Evolutionary conservation across 2,797 vertebrate species (phyloP).

Genomic region (Oreochromis mossambicus): DNA sequence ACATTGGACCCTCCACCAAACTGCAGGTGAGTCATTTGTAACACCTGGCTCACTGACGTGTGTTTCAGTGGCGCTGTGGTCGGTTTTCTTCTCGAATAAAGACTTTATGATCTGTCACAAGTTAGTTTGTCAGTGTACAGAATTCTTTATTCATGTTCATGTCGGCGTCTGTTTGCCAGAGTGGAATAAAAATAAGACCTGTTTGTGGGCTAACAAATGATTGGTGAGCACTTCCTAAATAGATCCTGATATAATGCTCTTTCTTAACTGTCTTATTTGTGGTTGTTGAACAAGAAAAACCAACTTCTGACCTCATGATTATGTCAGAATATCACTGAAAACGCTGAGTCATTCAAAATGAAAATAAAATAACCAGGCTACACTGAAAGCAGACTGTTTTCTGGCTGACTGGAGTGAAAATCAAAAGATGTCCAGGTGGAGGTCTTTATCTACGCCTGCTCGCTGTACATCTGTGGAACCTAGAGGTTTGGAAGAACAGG

Average conservation of each 20-base stretch:
- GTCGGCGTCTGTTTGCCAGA: neutral
- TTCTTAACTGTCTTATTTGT: neutral
- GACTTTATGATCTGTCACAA: neutral
- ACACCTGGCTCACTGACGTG: neutral
- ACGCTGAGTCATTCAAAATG: rapidly evolving
- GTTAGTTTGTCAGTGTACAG: neutral
- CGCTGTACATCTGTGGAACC: neutral
- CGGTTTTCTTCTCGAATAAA: neutral
- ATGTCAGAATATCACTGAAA: neutral
- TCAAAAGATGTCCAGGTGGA: neutral
- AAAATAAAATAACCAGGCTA: neutral
- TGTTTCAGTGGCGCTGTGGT: neutral
- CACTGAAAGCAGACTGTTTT: neutral
- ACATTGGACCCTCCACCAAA: conserved; percentile 95
- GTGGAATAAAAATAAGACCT: neutral
- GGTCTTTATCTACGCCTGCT: neutral
- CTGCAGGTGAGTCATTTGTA: conserved; percentile 82
- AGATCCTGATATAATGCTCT: neutral
- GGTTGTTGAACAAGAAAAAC: neutral
- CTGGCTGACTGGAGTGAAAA: neutral
- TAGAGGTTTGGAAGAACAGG: neutral
- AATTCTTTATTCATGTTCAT: neutral
- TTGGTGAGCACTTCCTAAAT: neutral
- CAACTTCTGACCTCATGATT: neutral
- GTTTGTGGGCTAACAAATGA: neutral